Conservation (phyloP, 2,888 invertebrate species). For the Junonia oenone region DNA sequence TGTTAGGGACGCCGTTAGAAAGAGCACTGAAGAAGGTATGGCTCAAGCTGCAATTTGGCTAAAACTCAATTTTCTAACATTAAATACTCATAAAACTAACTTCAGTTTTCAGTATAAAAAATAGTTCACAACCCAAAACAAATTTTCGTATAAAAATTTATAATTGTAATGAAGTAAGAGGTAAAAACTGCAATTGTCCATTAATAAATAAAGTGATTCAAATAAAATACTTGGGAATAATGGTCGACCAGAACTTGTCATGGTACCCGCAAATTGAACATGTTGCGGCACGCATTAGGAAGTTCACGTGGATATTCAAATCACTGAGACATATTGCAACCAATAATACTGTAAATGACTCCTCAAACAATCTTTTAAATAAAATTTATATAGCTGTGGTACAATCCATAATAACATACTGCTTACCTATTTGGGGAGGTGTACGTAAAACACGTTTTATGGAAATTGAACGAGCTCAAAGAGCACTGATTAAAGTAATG, state of each 20-base stretch:
- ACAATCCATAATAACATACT: slow-evolving; percentile 17
- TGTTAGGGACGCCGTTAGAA: too few relatives aligned
- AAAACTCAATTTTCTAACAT: too few relatives aligned
- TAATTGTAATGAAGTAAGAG: too few relatives aligned
- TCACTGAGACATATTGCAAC: slow-evolving; percentile 14
- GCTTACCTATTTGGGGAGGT: too few relatives aligned
- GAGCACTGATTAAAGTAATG: background rate
- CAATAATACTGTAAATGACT: background rate
- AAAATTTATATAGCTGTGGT: slow-evolving; percentile 15
- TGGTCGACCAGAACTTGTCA: slow-evolving; percentile 12
- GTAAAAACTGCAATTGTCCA: too few relatives aligned
- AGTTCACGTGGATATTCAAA: slow-evolving; percentile 20
- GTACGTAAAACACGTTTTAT: slow-evolving; percentile 21
- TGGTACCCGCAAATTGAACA: slow-evolving; percentile 18
- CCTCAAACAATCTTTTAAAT: background rate
- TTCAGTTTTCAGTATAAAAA: too few relatives aligned
- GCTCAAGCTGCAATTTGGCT: too few relatives aligned
- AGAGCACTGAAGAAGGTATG: too few relatives aligned
- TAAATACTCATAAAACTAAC: too few relatives aligned
- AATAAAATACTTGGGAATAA: slow-evolving; percentile 18
- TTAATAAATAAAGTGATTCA: too few relatives aligned
- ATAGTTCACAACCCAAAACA: too few relatives aligned
- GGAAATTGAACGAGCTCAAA: slow-evolving; percentile 17
- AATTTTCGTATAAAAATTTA: too few relatives aligned
- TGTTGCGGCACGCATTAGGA: slow-evolving; percentile 4